These are phyloP conservation scores for Tupiocoris notatus DNA, from an alignment of 2,888 invertebrate genomes.

Conservation along the genomic window DNA sequence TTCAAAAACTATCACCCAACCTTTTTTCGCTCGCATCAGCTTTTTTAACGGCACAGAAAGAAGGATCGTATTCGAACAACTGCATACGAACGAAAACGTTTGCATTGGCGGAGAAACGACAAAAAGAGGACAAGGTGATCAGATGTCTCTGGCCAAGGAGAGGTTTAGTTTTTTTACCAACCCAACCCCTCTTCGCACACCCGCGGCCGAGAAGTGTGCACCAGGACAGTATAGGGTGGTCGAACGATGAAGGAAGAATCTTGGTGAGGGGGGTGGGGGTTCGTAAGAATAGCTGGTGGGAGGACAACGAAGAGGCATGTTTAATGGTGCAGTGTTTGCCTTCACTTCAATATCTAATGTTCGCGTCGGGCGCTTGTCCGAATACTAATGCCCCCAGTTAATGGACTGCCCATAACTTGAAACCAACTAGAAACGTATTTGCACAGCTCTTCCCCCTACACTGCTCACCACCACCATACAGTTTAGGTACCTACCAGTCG, in stretches of 20 bases:
- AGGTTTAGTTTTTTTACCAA: not conserved
- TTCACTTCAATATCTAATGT: slow-evolving; percentile 45
- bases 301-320: slow-evolving; percentile 29
- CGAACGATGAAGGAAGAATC: not conserved
- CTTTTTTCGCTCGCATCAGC: no score
- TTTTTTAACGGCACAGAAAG: no score
- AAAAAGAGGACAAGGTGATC: not conserved
- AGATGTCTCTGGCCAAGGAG: not conserved
- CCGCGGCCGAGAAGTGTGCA: slow-evolving; percentile 20
- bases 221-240: not conserved
- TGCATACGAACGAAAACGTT: not conserved
- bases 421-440: slow-evolving; percentile 43
- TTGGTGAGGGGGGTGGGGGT: slow-evolving; percentile 1
- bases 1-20: no score
- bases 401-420: slow-evolving; percentile 44
- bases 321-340: slow-evolving; percentile 43
- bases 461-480: not conserved
- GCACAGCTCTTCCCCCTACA: slow-evolving; percentile 28
- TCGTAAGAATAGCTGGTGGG: slow-evolving; percentile 10
- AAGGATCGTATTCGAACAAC: not conserved
- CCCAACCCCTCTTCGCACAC: not conserved
- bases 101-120: not conserved
- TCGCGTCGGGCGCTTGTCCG: slow-evolving; percentile 41
- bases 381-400: slow-evolving; percentile 43
- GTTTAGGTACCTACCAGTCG: not conserved